These are phyloP conservation scores for Pygoscelis adeliae DNA, from an alignment of 2,113 vertebrate species.

Conservation along the genomic window DNA sequence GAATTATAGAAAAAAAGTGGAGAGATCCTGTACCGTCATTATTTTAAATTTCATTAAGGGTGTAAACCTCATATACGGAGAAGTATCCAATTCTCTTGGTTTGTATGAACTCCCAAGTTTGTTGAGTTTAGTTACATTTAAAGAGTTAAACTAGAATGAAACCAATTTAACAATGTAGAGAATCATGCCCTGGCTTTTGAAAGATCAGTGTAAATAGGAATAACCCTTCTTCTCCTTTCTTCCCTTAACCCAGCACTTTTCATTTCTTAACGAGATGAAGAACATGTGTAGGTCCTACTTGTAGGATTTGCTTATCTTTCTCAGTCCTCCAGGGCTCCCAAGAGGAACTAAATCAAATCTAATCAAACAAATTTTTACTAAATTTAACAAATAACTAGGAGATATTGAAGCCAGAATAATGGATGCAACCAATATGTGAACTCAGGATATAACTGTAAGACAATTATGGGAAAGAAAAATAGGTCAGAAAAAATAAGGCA, in stretches of 20 bases:
- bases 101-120: neutral
- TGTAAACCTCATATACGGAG: neutral
- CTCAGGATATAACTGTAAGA: neutral
- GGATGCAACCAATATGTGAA: neutral
- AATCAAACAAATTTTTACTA: conserved; percentile 60
- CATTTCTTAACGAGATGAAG: conserved; percentile 23
- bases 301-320: conserved; percentile 22
- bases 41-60: neutral
- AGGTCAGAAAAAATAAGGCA: conserved; percentile 39
- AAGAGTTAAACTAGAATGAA: neutral
- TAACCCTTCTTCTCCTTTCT: conserved; percentile 5
- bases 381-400: conserved; percentile 61
- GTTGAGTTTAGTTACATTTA: neutral
- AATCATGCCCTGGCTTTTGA: neutral
- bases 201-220: conserved; percentile 8
- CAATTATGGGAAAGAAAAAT: conserved; percentile 49
- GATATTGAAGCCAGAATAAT: conserved; percentile 20
- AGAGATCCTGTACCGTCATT: neutral
- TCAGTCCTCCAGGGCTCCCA: conserved; percentile 7
- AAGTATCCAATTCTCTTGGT: neutral
- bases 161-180: neutral
- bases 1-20: neutral
- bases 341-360: conserved; percentile 48
- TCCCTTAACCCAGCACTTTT: conserved; percentile 17
- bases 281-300: neutral